A percentile compares a stretch with the other conserved stretches of the same genome.
Evolutionary conservation across 2,113 vertebrate genomes (phyloP).

Genomic region (Perognathus longimembris): DNA sequence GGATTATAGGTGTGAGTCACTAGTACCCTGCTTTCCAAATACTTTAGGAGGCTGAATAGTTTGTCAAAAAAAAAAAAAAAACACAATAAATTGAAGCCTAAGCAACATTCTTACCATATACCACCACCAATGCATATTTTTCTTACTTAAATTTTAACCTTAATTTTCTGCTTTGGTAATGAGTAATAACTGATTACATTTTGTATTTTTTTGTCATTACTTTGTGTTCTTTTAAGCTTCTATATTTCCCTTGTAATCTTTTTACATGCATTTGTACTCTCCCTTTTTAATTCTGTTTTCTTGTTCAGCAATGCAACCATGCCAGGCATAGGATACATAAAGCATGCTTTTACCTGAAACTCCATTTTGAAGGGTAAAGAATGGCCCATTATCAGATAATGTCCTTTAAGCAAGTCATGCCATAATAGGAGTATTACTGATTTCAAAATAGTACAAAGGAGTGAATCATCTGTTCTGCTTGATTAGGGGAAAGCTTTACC

Average conservation of each 20-base stretch:
- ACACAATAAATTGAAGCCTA: background rate
- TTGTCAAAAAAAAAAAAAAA: background rate
- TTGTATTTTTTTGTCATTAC: background rate
- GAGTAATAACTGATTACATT: slow-evolving; percentile 33
- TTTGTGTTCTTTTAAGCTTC: background rate
- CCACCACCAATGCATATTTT: background rate
- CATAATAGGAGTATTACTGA: background rate
- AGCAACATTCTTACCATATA: background rate
- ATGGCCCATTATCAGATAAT: background rate
- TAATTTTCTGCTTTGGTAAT: slow-evolving; percentile 32
- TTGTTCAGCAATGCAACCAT: background rate
- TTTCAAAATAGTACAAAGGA: background rate
- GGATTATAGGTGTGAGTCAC: too few relatives aligned
- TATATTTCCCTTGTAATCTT: background rate
- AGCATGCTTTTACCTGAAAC: background rate
- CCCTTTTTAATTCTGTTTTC: background rate
- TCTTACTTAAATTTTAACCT: background rate
- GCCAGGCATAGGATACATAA: background rate
- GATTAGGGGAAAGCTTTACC: background rate
- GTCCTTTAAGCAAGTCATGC: background rate
- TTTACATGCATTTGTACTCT: background rate
- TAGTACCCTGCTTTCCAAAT: background rate
- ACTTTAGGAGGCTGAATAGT: background rate
- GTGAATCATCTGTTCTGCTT: background rate
- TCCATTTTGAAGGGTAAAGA: background rate